phyloP scores from a whole-genome alignment of 2,113 vertebrate genomes.

The Lepisosteus oculatus region DNA sequence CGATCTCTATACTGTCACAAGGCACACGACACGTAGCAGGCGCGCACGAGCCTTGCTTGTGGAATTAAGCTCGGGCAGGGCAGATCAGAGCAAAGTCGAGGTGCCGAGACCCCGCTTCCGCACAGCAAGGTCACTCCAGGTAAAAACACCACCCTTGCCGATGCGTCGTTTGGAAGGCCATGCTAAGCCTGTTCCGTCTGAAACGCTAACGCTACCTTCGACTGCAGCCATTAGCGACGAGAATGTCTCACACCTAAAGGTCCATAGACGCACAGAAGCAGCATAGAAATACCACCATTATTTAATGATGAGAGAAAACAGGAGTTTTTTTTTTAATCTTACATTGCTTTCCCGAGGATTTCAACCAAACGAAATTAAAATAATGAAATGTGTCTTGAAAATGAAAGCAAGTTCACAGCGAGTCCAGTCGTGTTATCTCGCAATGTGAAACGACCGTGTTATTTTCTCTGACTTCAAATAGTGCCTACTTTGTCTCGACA shows the following conservation, averaged over 20 bases:
- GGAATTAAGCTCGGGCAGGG: neutral
- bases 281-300: no score
- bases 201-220: no score
- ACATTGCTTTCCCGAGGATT: no score
- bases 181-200: no score
- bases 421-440: neutral
- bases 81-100: neutral
- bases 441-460: neutral
- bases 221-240: no score
- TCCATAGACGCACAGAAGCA: no score
- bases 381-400: neutral
- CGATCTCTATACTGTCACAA: neutral
- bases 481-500: neutral
- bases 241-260: no score
- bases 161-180: no score
- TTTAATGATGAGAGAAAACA: no score
- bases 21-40: neutral
- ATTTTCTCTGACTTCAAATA: neutral
- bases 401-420: conserved; percentile 2
- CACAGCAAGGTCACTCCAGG: conserved; percentile 18
- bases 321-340: no score
- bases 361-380: no score
- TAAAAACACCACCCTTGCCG: neutral
- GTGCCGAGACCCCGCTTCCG: conserved; percentile 5
- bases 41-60: neutral